These are phyloP conservation scores for Strix aluco DNA, from an alignment of 2,113 vertebrate genomes.

Conservation along the genomic window DNA sequence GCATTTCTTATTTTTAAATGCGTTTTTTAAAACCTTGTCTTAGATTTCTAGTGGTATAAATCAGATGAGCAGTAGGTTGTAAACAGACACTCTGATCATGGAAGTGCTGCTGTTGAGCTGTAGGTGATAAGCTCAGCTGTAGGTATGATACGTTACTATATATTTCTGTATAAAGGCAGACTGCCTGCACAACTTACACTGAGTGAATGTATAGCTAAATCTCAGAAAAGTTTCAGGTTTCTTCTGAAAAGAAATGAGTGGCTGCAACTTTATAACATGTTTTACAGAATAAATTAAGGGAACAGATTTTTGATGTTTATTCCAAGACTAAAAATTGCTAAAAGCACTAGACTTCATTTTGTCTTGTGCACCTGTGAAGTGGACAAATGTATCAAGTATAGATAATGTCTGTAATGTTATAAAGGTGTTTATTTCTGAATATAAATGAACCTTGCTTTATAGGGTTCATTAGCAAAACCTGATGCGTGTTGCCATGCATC, in stretches of 20 bases:
- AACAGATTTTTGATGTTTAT: not conserved
- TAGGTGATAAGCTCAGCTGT: not conserved
- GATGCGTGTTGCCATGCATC: rapidly evolving
- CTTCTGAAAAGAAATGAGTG: not conserved
- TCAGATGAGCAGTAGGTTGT: not conserved
- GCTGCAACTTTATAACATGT: not conserved
- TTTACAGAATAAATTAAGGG: not conserved
- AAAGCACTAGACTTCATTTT: not conserved
- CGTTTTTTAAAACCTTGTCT: not conserved
- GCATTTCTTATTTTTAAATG: not conserved
- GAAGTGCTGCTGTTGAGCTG: not conserved
- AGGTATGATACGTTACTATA: not conserved
- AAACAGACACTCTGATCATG: not conserved
- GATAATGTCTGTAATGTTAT: not conserved
- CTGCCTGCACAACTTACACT: not conserved
- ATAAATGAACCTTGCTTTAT: not conserved
- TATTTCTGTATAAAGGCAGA: not conserved
- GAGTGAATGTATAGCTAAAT: not conserved
- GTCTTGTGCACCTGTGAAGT: not conserved
- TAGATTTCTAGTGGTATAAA: not conserved
- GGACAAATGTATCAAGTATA: not conserved
- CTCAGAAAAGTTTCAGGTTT: not conserved
- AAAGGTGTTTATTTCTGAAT: not conserved
- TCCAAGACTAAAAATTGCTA: not conserved
- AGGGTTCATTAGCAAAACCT: not conserved